Evolutionary conservation across 2,888 invertebrate species (phyloP), one percentile per base, ranked within the genome.

Genomic region (Drosophila koepferae): DNA sequence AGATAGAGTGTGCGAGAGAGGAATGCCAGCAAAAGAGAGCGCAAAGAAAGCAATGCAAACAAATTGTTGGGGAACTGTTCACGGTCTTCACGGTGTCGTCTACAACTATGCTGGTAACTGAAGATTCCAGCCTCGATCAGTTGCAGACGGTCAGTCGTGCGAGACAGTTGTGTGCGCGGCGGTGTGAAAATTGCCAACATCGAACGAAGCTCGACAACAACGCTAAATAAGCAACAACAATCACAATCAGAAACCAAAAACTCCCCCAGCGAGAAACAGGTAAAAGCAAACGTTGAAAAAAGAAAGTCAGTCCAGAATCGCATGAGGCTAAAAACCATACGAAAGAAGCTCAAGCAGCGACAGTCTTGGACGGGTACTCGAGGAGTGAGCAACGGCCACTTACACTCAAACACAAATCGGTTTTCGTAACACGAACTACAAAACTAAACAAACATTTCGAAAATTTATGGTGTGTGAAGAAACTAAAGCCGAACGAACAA

Each of bases 111-210:
- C 80, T 92, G 91, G 92, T 92, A 90, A 92, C 89, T 90, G 72
- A 81, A 90, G 90, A 79, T 72, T 75, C 59, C 74, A 79, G 79
- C 74, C 74, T 82, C 80, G 92, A 92, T 91, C 91, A 91, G 91
- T 91, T 91, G 91, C 88, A 91, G 91, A 90, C 90, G 89, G 85
- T 90, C 80, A 90, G 91, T 90, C 91, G 91, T 86, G 87, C 86
- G 83, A 90, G 89, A 77, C 82, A 91, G 92, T 91, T 92, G 92
- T 83, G 91, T 85, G 85, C 90, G 84, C 87, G 83, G 86, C 90
- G 91, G 82, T 87, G 86, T 84, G 74, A 80, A 80, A 81, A 86
- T 77, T 74, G 74, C 65, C 84, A 67, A 80, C 81, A 67, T 73
- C 86, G 70, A 80, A 73, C 86, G 70, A 80, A 73, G 72, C 79